phyloP scores from a whole-genome alignment of 2,797 vertebrate species.

The Sylvilagus floridanus region DNA sequence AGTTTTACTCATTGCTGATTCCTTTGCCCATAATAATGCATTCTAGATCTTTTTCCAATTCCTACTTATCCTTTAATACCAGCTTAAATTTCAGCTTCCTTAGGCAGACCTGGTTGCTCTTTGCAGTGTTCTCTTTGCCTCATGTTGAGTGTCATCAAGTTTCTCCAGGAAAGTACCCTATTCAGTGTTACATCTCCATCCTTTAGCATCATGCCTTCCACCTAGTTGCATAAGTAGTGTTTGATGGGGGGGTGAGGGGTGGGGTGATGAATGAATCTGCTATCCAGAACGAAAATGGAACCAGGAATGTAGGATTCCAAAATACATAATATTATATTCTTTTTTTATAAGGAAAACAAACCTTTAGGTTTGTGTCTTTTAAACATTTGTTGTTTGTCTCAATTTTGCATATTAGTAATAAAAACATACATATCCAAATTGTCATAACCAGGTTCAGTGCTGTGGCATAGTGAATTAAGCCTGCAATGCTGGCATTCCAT shows the following conservation, averaged over 20 bases:
- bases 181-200: background rate
- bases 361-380: background rate
- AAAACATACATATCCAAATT: slow-evolving; percentile 9
- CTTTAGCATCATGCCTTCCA: background rate
- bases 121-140: background rate
- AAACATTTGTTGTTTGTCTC: background rate
- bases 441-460: no score
- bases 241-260: background rate
- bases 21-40: background rate
- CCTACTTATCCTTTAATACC: background rate
- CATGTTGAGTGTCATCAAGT: background rate
- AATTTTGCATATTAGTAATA: background rate
- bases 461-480: no score
- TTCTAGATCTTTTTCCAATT: background rate
- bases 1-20: background rate
- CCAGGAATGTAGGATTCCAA: background rate
- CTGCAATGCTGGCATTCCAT: no score
- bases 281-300: slow-evolving; percentile 23
- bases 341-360: background rate
- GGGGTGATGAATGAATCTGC: background rate
- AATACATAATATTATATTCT: background rate
- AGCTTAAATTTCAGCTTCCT: background rate
- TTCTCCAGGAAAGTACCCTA: background rate
- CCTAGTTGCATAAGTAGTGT: background rate
- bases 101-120: background rate